Percentiles rank a stretch among this genome's conserved stretches.
These are phyloP conservation scores for Mormyrops attenuatus DNA, from an alignment of 2,797 vertebrate genomes.

Conservation along the genomic window DNA sequence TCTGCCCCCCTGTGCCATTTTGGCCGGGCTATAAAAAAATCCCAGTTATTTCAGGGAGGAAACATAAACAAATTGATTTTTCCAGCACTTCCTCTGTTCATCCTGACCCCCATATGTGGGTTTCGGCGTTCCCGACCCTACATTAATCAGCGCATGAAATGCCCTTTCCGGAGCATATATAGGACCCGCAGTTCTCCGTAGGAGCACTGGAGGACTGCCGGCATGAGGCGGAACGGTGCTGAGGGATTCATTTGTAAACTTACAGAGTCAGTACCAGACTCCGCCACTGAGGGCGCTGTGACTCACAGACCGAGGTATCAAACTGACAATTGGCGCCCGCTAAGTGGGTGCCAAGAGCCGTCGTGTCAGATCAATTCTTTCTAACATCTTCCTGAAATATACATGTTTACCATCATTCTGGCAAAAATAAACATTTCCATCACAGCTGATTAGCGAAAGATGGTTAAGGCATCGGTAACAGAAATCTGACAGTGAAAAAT, in stretches of 20 bases:
- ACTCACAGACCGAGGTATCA: background rate
- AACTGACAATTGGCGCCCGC: background rate
- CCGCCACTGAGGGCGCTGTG: background rate
- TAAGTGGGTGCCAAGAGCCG: background rate
- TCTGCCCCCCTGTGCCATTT: constrained; percentile 9
- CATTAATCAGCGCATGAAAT: constrained; percentile 7
- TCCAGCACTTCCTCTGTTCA: background rate
- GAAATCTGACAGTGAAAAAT: background rate
- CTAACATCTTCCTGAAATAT: background rate
- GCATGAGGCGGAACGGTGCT: background rate
- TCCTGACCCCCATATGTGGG: background rate
- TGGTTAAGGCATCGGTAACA: background rate
- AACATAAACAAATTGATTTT: constrained; percentile 17
- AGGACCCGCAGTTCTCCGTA: background rate
- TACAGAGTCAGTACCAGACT: background rate
- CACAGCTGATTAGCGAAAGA: background rate
- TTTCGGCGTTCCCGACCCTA: constrained; percentile 2
- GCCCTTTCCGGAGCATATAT: constrained; percentile 1
- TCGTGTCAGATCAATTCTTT: background rate
- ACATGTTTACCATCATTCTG: background rate
- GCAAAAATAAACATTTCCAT: background rate
- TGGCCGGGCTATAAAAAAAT: background rate
- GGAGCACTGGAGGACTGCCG: background rate
- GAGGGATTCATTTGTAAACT: background rate
- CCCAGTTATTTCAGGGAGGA: constrained; percentile 10